Base-by-base conservation (phyloP, 2,888 invertebrate species). In the Criorhina ranunculi region DNA sequence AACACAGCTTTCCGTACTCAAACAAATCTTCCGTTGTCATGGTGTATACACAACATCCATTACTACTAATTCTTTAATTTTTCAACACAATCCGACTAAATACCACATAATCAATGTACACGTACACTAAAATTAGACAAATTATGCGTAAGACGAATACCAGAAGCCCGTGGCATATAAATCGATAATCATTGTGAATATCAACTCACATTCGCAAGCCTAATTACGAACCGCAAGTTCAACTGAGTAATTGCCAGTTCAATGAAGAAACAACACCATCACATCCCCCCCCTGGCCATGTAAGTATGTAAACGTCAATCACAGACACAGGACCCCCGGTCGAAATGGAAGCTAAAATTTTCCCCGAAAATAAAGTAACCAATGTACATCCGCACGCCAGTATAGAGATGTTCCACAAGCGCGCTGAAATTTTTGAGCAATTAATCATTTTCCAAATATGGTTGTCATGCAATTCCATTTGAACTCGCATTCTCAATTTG, bases 401-500 rank as follows among this genome's bases (percentile, higher is more conserved):
- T 4, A 24, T 24, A 53, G 15, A 44, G 29, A 42, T 44, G 44
- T 19, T 35, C 44, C n/a, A n/a, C n/a, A n/a, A n/a, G n/a, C 15
- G 15, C 12, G 33, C 24, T 24, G 55, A 55, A 35, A 51, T 51
- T 53, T 55, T 53, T 31, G 9, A 42, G 66, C 78, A 83, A 83
- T 83, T 83, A 78, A 83, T 83, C 82, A 83, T 78, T 67, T 67
- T 73, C 35, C 53, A 78, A 83, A 83, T 83, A 83, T 83, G 82
- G 67, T 78, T 78, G 82, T 78, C 78, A 83, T 83, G 78, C 78
- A 78, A 78, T 83, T 78, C 67, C 72, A 83, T 83, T 83, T 67
- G 82, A 83, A 78, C 72, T 77, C 55, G 59, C 60, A 73, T 78
- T 53, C 78, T 82, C 72, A 72, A 78, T 78, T 67, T 60, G n/a